Evolutionary conservation across 2,797 vertebrate genomes (phyloP), one percentile per base, ranked within the genome.

Genomic region (Otolemur crassicaudatus): DNA sequence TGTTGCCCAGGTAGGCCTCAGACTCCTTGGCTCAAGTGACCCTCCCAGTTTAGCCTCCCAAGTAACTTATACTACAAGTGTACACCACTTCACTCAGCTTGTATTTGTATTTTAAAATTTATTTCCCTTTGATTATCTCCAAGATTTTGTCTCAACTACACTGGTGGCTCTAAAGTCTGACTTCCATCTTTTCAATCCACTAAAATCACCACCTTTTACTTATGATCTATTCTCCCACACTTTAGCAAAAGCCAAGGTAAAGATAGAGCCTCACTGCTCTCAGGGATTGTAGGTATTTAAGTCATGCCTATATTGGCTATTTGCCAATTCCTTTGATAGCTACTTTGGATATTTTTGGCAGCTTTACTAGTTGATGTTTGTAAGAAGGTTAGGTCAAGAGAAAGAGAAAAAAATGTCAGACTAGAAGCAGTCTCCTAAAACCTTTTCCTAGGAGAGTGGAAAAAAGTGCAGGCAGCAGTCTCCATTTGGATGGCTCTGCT

Each of bases 291-390:
- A 56, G 2, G 16, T n/a, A 23, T 25, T 40, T 5, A 22, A 17
- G 16, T 72, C 67, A 86, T n/a, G 3, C 22, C 69, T 60, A 12
- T 20, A 43, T 10, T 46, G 11, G n/a, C 49, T 80, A 69, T 23
- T 82, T 37, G 60, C 75, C 34, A 83, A 0, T 69, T 79, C 4
- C 67, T 79, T 86, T 2, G 49, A 43, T 7, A 23, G 56, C 5
- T 43, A 29, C 10, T 63, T 94, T 75, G 43, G n/a, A 46, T 20
- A 29, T 72, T 87, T 70, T 56, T 72, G 76, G 29, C 17, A 87
- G 46, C 34, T 72, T 90, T 81, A 60, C 40, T 53, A 87, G 43
- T 43, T 93, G 40, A 80, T 60, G 94, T 95, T 87, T 11, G 29
- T 37, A 60, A 37, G 37, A 87, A 56, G 23, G 3, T 46, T 87